phyloP scores from a whole-genome alignment of 2,797 vertebrate species.

The Sus cebifrons region DNA sequence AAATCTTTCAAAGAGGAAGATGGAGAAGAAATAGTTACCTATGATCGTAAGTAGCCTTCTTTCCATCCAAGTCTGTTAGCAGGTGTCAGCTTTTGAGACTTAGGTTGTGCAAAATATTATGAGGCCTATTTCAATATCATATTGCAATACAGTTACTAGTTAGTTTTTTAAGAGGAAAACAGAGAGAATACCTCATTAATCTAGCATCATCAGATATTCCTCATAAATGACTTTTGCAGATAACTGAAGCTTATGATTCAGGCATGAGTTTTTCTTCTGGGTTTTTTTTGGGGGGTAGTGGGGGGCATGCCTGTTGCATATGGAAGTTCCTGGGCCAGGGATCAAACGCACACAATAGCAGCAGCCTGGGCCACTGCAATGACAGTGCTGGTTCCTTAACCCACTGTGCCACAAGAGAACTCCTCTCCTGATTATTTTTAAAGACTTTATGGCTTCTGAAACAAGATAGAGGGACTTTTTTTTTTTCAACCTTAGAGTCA shows the following conservation, averaged over 20 bases:
- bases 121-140: background rate
- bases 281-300: background rate
- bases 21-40: conserved; percentile 96
- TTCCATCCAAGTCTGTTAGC: background rate
- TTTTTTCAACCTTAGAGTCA: conserved; percentile 9
- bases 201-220: background rate
- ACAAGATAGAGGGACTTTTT: conserved; percentile 5
- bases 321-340: too few relatives aligned
- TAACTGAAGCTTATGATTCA: conserved; percentile 52
- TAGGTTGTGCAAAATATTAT: background rate
- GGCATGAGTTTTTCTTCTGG: background rate
- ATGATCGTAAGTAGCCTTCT: conserved; percentile 93
- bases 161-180: conserved; percentile 69
- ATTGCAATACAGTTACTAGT: background rate
- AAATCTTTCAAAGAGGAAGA: conserved; percentile 94
- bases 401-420: too few relatives aligned
- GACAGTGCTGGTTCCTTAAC: too few relatives aligned
- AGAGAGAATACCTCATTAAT: conserved; percentile 10
- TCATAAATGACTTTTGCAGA: conserved; percentile 29
- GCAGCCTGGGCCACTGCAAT: too few relatives aligned
- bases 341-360: too few relatives aligned
- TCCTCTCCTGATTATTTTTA: background rate
- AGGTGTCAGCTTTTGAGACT: conserved; percentile 17
- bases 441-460: conserved; percentile 30
- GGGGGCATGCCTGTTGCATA: too few relatives aligned